A percentile compares a stretch with the other conserved stretches of the same genome.
Evolutionary conservation across 2,888 invertebrate species (phyloP).

Genomic region (Pyrochroa serraticornis): DNA sequence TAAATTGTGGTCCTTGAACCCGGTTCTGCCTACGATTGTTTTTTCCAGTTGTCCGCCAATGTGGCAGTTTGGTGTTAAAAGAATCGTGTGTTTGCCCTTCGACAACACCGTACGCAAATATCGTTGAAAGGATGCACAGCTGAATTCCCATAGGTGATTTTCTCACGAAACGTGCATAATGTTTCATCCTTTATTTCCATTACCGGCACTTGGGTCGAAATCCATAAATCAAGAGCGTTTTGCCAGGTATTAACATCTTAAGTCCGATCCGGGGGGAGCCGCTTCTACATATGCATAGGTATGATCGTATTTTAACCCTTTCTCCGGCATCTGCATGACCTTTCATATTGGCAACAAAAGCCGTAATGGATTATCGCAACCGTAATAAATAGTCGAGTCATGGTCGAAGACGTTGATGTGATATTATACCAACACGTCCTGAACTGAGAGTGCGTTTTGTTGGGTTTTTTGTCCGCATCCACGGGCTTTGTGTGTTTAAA

Average conservation of each 20-base stretch:
- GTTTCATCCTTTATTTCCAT: too few species aligned
- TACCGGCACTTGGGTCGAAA: background rate
- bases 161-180: background rate
- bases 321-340: conserved; percentile 13
- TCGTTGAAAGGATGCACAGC: background rate
- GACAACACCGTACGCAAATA: too few species aligned
- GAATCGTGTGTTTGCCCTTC: too few species aligned
- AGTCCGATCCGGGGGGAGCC: conserved; percentile 1
- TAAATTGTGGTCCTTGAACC: too few species aligned
- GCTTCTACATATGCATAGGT: conserved; percentile 6
- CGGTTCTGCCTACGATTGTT: too few species aligned
- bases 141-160: background rate
- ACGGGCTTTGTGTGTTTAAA: background rate
- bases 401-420: conserved; percentile 16
- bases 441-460: conserved; percentile 11
- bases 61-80: too few species aligned
- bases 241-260: conserved; percentile 6
- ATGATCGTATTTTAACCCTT: conserved; percentile 8
- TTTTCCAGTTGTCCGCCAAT: too few species aligned
- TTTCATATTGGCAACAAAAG: conserved; percentile 14
- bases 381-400: conserved; percentile 17
- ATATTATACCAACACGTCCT: conserved; percentile 10
- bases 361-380: conserved; percentile 19
- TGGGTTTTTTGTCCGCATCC: too few species aligned
- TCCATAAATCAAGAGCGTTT: background rate